Base-by-base conservation (phyloP, 2,888 invertebrate genomes). In the Sesamia inferens region DNA sequence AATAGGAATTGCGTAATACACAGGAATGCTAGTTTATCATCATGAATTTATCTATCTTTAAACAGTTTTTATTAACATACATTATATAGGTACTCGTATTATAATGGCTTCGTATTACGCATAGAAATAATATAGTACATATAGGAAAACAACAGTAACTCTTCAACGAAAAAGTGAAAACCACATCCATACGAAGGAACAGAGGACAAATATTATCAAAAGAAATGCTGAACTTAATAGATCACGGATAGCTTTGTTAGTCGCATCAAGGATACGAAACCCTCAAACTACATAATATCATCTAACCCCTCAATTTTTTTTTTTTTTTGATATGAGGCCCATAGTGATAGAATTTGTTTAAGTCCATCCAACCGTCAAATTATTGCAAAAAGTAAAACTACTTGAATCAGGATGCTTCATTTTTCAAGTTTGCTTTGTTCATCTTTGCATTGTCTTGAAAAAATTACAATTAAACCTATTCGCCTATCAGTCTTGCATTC, bases 31-130 rank as follows among this genome's bases (percentile, higher is more conserved):
- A 61, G 31, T 31, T 65, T 4, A 65, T 48, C 42, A 42, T 66
- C 51, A 57, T 31, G 55, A 78, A 78, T 78, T 19, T 58, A 44
- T 71, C 31, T 63, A 59, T 57, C 47, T 78, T 67, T 59, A 71
- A 79, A 59, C 55, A 51, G 62, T 57, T 66, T 71, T 19, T 64
- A 78, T 79, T 82, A 59, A 44, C 66, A 71, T 82, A 82, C 11
- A 71, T 79, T 79, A 71, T 14, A 31, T 31, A 57, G 31, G 44
- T 44, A 44, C 10, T 39, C 39, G 31, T 65, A 58, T 65, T 24
- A 48, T 47, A 47, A 48, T 48, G 66, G 58, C 47, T 48, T 61
- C 24, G n/a, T 3, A 54, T 24, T 47, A 65, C 16, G 42, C 66
- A 39, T 24, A 13, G 42, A 70, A 10, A 44, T 42, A 22, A 31